Evolutionary conservation across 2,113 vertebrate species (phyloP).

Genomic region (Bufo gargarizans): DNA sequence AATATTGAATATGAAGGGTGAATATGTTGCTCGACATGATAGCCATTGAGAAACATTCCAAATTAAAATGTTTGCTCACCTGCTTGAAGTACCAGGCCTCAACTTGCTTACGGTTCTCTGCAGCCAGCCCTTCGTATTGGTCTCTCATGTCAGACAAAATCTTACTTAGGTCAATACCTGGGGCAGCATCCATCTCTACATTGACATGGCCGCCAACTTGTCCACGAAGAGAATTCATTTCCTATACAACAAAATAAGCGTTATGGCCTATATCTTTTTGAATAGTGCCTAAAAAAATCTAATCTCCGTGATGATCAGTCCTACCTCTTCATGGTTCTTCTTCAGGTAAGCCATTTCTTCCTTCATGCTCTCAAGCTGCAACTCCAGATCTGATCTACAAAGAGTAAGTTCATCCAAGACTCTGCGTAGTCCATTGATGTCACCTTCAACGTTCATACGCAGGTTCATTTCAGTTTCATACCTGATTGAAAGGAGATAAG

Average conservation of each 20-base stretch:
- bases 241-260: slow-evolving; percentile 57
- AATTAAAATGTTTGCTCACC: slow-evolving; percentile 64
- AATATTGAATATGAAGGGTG: neutral
- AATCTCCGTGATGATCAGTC: neutral
- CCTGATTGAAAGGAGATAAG: slow-evolving; percentile 64
- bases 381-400: slow-evolving; percentile 86
- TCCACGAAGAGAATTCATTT: slow-evolving; percentile 68
- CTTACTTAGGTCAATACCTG: slow-evolving; percentile 71
- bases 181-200: slow-evolving; percentile 75
- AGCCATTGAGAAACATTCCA: neutral
- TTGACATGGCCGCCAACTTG: slow-evolving; percentile 76
- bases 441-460: slow-evolving; percentile 84
- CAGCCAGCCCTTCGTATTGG: slow-evolving; percentile 83
- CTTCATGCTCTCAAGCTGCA: slow-evolving; percentile 85
- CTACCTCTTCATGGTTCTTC: slow-evolving; percentile 91
- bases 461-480: slow-evolving; percentile 84
- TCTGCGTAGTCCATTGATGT: slow-evolving; percentile 85
- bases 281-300: neutral
- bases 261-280: neutral
- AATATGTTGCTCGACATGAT: neutral
- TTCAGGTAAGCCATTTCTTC: slow-evolving; percentile 90
- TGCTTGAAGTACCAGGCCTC: slow-evolving; percentile 86
- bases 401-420: slow-evolving; percentile 90
- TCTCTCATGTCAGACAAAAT: slow-evolving; percentile 76
- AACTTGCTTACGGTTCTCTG: slow-evolving; percentile 86